These are phyloP conservation scores for Cephus nigrinus DNA, from an alignment of 2,888 invertebrate genomes.

Conservation along the genomic window DNA sequence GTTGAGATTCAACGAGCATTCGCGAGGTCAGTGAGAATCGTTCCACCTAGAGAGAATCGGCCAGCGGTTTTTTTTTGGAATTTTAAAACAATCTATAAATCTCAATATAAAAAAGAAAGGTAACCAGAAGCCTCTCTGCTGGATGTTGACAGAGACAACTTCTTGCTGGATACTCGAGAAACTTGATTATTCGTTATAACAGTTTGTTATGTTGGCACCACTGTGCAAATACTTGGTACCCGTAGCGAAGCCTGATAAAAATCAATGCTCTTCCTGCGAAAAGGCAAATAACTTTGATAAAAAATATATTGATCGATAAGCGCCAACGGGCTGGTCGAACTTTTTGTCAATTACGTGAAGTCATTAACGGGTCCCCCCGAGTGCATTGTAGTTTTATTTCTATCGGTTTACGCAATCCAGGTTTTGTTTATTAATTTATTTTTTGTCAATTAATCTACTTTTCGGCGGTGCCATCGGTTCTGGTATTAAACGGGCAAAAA, in stretches of 20 bases:
- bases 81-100: neutral
- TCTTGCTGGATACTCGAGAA: neutral
- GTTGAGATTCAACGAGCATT: neutral
- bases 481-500: neutral
- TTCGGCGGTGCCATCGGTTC: neutral
- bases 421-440: conserved; percentile 7
- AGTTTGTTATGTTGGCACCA: neutral
- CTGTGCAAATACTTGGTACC: neutral
- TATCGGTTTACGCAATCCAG: neutral
- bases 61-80: neutral
- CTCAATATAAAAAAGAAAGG: neutral
- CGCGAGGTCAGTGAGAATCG: neutral
- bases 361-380: neutral
- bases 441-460: neutral
- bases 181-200: neutral
- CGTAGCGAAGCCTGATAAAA: neutral
- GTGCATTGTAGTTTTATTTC: neutral
- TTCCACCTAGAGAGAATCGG: neutral
- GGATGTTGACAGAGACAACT: neutral
- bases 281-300: conserved; percentile 1
- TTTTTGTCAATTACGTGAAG: conserved; percentile 9
- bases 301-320: neutral
- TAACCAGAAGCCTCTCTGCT: neutral
- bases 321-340: neutral
- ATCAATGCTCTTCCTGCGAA: neutral